Base-by-base conservation (phyloP, 64 coral and sea anemone genomes). In the Dendronephthya gigantea region DNA sequence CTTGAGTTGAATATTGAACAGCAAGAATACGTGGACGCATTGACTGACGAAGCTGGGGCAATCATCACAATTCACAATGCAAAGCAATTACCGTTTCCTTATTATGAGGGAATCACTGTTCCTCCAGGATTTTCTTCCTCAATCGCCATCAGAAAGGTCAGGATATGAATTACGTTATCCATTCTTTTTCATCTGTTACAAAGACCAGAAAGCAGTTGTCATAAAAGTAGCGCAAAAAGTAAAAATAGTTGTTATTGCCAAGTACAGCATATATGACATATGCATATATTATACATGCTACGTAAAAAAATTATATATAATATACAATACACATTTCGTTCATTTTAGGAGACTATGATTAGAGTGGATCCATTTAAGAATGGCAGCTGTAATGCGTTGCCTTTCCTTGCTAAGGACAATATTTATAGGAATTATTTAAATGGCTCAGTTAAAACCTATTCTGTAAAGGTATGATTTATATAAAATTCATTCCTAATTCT, bases 1-100 rank as follows among this genome's bases (percentile, higher is more conserved):
- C 83, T 93, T 19, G 83, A 90, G 48, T 70, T 93, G 2, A 90
- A 90, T 15, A 84, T 93, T 55, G 75, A 93, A 12, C 92, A 93
- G 48, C 81, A 85, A 7, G 88, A 93, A 15, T 93, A 93, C 79
- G 86, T 93, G 13, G 10, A 84, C 23, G 88, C 90, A 36, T 12
- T 93, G 8, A 87, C 72, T 38, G 75, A 93, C 23, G 82, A 84
- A 10, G 92, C 92, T 0, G 92, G 92, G 19, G 84, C 83, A 1
- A 90, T 49, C 68, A 59, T 93, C 16, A 84, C 89, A 13, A 43
- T 93, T 81, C 92, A 93, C 9, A 59, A 83, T 14, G 84, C 89
- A 70, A 84, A 84, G 39, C 88, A 93, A 48, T 81, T 87, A 30
- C 84, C 92, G 2, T 93, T 93, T 52, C 92, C 92, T 32, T 70